These are phyloP conservation scores for Zenarchopterus dispar DNA, from an alignment of 2,797 vertebrate genomes.

Conservation along the genomic window DNA sequence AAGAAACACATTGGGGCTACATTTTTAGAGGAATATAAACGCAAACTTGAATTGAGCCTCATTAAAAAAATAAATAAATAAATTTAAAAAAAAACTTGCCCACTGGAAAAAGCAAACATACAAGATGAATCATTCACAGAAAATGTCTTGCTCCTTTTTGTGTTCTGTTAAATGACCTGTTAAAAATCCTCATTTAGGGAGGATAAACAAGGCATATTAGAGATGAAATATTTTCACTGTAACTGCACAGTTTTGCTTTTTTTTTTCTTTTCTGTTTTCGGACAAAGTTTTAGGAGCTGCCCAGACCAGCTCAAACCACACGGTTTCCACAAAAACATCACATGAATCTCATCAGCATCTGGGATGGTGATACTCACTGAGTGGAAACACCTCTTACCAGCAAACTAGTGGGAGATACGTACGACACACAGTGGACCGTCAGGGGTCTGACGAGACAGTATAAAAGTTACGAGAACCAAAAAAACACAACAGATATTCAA, in stretches of 20 bases:
- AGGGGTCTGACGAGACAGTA: conserved; percentile 8
- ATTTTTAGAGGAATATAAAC: not conserved
- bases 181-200: not conserved
- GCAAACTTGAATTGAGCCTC: not conserved
- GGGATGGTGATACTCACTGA: not conserved
- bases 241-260: no score
- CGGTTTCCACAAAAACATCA: conserved; percentile 5
- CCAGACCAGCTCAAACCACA: not conserved
- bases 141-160: not conserved
- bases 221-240: no score
- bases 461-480: not conserved
- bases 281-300: conserved; percentile 1
- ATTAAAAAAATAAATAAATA: no score
- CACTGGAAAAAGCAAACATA: no score
- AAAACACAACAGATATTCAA: conserved; percentile 1
- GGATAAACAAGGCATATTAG: no score
- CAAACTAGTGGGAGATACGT: not conserved
- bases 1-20: not conserved
- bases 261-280: no score
- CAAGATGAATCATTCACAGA: not conserved
- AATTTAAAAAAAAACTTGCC: no score
- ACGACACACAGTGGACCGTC: not conserved
- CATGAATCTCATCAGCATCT: conserved; percentile 8
- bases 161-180: not conserved
- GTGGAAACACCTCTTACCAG: conserved; percentile 7